A percentile compares a stretch with the other conserved stretches of the same genome.
These are phyloP conservation scores for Torymus tubicola DNA, from an alignment of 2,888 invertebrate species.

Conservation along the genomic window DNA sequence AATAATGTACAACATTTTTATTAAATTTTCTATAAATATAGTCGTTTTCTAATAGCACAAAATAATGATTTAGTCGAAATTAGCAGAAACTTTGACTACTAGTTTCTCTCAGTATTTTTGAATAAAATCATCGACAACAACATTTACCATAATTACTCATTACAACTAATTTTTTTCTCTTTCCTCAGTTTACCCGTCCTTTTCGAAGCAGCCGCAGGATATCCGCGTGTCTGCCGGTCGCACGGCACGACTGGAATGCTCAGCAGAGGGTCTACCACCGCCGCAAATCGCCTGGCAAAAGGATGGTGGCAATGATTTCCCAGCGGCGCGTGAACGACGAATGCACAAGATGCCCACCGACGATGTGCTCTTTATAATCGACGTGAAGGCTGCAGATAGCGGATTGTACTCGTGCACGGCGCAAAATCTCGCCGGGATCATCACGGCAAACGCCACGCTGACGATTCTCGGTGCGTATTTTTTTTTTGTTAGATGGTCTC, in stretches of 20 bases:
- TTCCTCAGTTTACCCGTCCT: conserved; percentile 87
- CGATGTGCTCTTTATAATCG: conserved; percentile 94
- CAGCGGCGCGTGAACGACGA: conserved; percentile 93
- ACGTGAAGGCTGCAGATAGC: conserved; percentile 91
- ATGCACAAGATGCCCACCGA: conserved; percentile 95
- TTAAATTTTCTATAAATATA: too few species aligned
- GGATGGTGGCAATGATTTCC: conserved; percentile 95
- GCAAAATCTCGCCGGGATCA: conserved; percentile 91
- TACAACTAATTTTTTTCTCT: conserved; percentile 32
- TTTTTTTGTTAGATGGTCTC: too few species aligned
- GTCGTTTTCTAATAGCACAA: too few species aligned
- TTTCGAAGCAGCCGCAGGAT: conserved; percentile 90
- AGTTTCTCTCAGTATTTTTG: too few species aligned
- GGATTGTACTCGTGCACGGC: conserved; percentile 97
- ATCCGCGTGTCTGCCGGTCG: conserved; percentile 90
- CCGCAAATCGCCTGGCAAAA: conserved; percentile 95
- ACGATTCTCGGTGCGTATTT: conserved; percentile 81
- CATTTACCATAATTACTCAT: background rate
- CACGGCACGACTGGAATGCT: conserved; percentile 92
- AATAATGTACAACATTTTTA: too few species aligned
- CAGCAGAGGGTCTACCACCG: conserved; percentile 91
- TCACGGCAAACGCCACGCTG: conserved; percentile 91
- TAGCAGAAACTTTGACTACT: too few species aligned
- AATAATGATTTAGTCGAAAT: too few species aligned
- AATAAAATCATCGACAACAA: too few species aligned